Base-by-base conservation (phyloP, 2,113 vertebrate genomes). In the Anolis sagrei region DNA sequence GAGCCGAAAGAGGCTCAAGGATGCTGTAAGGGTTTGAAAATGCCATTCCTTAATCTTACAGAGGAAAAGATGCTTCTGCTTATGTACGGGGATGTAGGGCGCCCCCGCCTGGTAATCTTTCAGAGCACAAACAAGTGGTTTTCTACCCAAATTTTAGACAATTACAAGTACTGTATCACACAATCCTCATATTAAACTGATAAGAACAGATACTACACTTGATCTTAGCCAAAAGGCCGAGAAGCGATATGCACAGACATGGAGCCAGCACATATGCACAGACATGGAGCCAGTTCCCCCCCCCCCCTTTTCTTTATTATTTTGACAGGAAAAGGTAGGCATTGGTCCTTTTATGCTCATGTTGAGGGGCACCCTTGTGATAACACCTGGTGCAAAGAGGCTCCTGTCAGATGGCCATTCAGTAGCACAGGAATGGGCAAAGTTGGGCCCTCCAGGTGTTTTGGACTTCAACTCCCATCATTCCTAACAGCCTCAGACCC, bases 51-150 rank as follows among this genome's bases (percentile, higher is more conserved):
- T 74, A 74, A 39, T 48, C 76, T 78, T 58, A 58, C 5, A 25
- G 48, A 84, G 13, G 61, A 69, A 34, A 76, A 2, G 16, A 19
- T 36, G 2, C 1, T 16, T 29, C 7, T 61, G 44, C 29, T 23
- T 81, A 7, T 51, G 69, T 69, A 32, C n/a, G 39, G 73, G 36
- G 29, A 8, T 51, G 8, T 32, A 75, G 29, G 11, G 11, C 25
- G 39, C 76, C 76, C 61, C 76, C 84, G 73, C 36, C 76, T 79
- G 76, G 68, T 36, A 85, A 73, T 11, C 18, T 21, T 10, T 11
- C 27, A 32, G 10, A 72, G 19, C 61, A 79, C 10, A 10, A 69
- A 78, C 69, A 3, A 68, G 61, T 7, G 1, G 4, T 61, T 62
- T 83, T 51, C 32, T 29, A 19, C 34, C 51, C 49, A 66, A 4